Percentiles rank a stretch among this genome's conserved stretches.
Evolutionary conservation across 2,113 vertebrate genomes (phyloP).

Genomic region (Protobothrops flavoviridis): DNA sequence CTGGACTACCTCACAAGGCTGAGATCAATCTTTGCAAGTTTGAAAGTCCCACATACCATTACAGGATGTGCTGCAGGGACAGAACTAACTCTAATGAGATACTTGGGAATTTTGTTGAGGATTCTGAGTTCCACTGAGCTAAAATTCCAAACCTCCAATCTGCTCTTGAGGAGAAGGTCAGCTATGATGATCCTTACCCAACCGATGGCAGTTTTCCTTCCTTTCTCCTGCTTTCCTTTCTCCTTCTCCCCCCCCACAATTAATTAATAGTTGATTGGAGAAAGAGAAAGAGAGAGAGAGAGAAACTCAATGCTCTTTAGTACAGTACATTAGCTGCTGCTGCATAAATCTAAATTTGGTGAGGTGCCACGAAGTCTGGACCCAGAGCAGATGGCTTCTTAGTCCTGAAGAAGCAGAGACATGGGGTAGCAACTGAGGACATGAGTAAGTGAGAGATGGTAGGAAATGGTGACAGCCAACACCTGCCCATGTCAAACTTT

Average conservation of each 20-base stretch:
- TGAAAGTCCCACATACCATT: background rate
- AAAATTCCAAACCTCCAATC: background rate
- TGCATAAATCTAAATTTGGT: constrained; percentile 32
- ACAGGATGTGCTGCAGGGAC: background rate
- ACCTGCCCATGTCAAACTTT: constrained; percentile 36
- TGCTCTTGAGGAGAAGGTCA: background rate
- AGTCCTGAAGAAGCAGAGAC: background rate
- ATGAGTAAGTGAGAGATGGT: background rate
- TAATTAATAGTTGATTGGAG: background rate
- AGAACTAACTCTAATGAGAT: background rate
- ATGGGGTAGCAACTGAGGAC: constrained; percentile 17
- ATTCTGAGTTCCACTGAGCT: background rate
- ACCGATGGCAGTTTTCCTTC: background rate
- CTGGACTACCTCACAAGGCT: background rate
- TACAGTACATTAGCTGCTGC: background rate
- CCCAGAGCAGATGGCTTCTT: constrained; percentile 21
- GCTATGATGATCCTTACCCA: background rate
- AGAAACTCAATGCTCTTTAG: background rate
- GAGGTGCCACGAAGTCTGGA: constrained; percentile 31
- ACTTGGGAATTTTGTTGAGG: background rate
- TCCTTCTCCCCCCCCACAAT: background rate
- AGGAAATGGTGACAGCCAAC: background rate
- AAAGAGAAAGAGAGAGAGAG: background rate
- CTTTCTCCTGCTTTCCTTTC: background rate
- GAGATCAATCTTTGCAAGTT: background rate